Evolutionary conservation across 2,113 vertebrate species (phyloP).

Genomic region (Gulo gulo): DNA sequence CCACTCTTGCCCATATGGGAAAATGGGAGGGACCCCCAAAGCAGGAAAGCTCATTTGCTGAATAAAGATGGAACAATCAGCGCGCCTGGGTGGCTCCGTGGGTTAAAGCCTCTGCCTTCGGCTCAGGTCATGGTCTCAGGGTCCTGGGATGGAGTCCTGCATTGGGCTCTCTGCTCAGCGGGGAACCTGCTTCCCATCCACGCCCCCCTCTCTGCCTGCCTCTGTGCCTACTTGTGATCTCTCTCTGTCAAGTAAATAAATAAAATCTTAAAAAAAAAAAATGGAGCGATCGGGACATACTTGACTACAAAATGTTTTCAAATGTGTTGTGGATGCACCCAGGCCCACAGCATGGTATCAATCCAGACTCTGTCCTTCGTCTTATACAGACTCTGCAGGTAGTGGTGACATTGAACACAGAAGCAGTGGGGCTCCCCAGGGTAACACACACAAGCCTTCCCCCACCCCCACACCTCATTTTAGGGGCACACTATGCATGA

Average conservation of each 20-base stretch:
- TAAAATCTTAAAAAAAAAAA: no score
- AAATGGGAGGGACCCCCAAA: not conserved
- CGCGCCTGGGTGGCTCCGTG: no score
- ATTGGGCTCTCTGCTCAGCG: no score
- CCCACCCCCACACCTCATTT: no score
- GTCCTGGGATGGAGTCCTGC: no score
- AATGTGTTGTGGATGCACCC: no score
- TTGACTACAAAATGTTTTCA: not conserved
- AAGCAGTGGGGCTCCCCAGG: not conserved
- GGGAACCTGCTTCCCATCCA: no score
- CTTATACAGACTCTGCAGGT: not conserved
- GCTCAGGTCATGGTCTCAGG: no score
- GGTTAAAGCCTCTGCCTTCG: no score
- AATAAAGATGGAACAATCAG: not conserved
- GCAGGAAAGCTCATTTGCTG: not conserved
- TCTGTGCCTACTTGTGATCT: no score
- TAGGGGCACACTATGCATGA: not conserved
- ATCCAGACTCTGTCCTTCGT: not conserved
- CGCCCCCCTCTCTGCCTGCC: no score
- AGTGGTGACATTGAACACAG: not conserved
- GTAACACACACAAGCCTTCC: accelerated
- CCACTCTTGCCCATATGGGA: not conserved
- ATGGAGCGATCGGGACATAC: not conserved
- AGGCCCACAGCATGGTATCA: not conserved
- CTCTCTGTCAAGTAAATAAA: no score